Evolutionary conservation across 1,140 invertebrate species (phyloP), one percentile per base, ranked within the genome.

Genomic region (Drosophila yakuba): DNA sequence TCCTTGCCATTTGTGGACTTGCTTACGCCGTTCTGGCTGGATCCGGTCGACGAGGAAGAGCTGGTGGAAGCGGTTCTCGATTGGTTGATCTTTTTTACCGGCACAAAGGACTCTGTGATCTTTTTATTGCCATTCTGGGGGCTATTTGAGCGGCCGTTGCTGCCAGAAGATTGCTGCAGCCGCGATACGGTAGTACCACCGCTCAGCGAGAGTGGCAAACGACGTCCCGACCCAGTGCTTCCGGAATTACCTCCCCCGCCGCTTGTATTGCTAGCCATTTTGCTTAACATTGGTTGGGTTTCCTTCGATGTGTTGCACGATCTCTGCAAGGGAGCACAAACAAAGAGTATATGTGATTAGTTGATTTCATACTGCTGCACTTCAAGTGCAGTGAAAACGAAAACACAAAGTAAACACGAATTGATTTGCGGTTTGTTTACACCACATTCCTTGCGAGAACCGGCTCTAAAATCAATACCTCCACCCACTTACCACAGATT

Each of bases 221-320:
- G 88, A 25, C 91, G 78, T 28, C 81, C 78, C 6, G 80, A 44
- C 3, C 66, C 52, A 47, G 41, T 39, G 17, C 66, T 14, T 41
- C 52, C 48, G n/a, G 66, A n/a, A 6, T 39, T 74, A 38, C 72
- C 67, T 5, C 61, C 69, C 6, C 56, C 63, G 12, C 45, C 54
- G n/a, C 56, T 77, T 88, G 14, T 62, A 73, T 58, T 91, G 90
- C n/a, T 52, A 12, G 78, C 74, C 69, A 90, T 82, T 67, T 91
- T 91, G 56, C 88, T 85, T 50, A 91, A 60, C 90, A 91, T 89
- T 73, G 23, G 47, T 68, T 47, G n/a, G 8, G 47, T 36, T 35
- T 48, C 32, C 36, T 67, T 23, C 32, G 20, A 15, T 54, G 59
- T 69, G 76, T 78, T 48, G 28, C 55, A 83, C 71, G 71, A 67